Evolutionary conservation across 2,888 invertebrate species (phyloP).

Genomic region (Sesia bembeciformis): DNA sequence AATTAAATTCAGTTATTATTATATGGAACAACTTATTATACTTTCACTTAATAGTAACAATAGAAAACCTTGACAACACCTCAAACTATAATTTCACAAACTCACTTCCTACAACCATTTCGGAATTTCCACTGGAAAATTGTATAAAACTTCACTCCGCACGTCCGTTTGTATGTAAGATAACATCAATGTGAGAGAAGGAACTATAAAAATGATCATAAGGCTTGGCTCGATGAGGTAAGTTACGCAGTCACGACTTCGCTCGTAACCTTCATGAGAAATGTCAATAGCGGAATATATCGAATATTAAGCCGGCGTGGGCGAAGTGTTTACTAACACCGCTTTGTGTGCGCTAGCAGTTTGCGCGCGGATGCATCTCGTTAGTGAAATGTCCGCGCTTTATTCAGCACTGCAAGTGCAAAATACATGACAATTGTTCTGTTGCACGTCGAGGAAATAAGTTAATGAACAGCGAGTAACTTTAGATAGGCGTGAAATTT

Average conservation of each 20-base stretch:
- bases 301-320: constrained; percentile 27
- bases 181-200: constrained; percentile 37
- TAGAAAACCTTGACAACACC: neutral
- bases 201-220: constrained; percentile 41
- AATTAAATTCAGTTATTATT: too few species aligned
- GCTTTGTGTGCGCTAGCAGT: neutral
- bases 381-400: too few species aligned
- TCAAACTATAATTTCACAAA: constrained; percentile 1
- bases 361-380: too few species aligned
- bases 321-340: constrained; percentile 24
- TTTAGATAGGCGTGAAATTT: too few species aligned
- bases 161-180: constrained; percentile 13
- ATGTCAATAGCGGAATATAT: constrained; percentile 63
- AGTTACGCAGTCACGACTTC: constrained; percentile 67
- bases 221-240: constrained; percentile 29
- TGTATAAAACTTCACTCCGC: neutral
- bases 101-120: constrained; percentile 32
- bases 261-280: constrained; percentile 59
- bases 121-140: neutral
- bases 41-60: too few species aligned
- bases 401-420: too few species aligned
- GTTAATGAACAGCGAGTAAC: too few species aligned
- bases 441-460: too few species aligned
- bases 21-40: too few species aligned
- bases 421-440: too few species aligned